Percentiles rank a stretch among this genome's conserved stretches.
These are phyloP conservation scores for Epicampocera succincta DNA, from an alignment of 2,888 invertebrate genomes.

Conservation along the genomic window DNA sequence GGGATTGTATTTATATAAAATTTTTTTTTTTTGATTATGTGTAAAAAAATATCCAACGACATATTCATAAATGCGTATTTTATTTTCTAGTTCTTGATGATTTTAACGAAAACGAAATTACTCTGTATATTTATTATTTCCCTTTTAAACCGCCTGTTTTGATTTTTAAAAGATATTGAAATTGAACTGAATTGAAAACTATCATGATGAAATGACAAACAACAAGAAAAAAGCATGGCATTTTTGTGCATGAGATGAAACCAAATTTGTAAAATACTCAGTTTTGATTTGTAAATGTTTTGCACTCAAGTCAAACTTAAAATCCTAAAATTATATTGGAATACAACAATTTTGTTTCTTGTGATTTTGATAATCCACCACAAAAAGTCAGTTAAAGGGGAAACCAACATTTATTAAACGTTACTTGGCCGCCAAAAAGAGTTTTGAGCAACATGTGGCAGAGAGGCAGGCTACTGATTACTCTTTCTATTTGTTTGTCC, in stretches of 20 bases:
- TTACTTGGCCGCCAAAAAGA: too few relatives aligned
- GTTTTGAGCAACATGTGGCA: too few relatives aligned
- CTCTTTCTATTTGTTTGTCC: too few relatives aligned
- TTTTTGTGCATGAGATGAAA: slow-evolving; percentile 78
- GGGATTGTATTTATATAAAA: background rate
- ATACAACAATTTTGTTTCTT: too few relatives aligned
- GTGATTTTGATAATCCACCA: too few relatives aligned
- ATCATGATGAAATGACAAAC: slow-evolving; percentile 11
- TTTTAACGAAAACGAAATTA: slow-evolving; percentile 1
- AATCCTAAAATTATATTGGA: too few relatives aligned
- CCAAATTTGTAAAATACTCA: slow-evolving; percentile 27
- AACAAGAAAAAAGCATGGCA: slow-evolving; percentile 75
- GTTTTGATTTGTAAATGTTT: slow-evolving; percentile 18
- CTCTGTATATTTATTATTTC: slow-evolving; percentile 9
- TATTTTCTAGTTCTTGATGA: background rate
- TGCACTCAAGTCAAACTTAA: too few relatives aligned
- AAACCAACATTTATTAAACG: too few relatives aligned
- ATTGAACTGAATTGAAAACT: slow-evolving; percentile 26
- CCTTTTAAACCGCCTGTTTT: slow-evolving; percentile 16
- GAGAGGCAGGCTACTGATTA: too few relatives aligned
- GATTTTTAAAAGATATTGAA: slow-evolving; percentile 28
- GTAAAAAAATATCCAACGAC: background rate
- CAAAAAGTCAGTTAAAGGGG: too few relatives aligned
- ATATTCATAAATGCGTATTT: background rate
- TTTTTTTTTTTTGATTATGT: background rate